Evolutionary conservation across 30 jellyfish, hydroid and myxozoan species (phyloP), one percentile per base, ranked within the genome.

Genomic region (Clytia hemisphaerica): DNA sequence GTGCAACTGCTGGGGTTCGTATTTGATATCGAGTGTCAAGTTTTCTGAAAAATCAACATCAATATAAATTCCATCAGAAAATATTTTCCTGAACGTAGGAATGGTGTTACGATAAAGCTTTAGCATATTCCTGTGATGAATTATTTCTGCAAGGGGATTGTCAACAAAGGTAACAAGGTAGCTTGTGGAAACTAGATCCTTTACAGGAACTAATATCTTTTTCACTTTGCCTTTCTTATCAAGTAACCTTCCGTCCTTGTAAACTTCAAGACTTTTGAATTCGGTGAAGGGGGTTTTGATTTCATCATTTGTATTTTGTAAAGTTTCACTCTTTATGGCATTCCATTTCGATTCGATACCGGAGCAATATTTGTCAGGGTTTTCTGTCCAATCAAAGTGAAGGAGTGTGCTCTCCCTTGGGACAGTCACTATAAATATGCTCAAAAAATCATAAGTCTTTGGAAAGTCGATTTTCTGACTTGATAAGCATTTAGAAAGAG

Each of bases 21-120:
- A 50, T 33, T 50, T 50, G 64, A 50, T 50, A 33, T 33, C 64
- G 64, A 50, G 19, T 28, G 64, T 50, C 19, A 50, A 33, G 64
- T 50, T 50, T 50, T 50, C 64, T 50, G 64, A 18, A 50, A 50
- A 50, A 50, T 50, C 64, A 50, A 50, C 64, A 50, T 50, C 64
- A 28, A 50, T 50, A 33, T 50, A 50, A 28, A 50, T 33, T n/a
- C 64, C 19, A n/a, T n/a, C n/a, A 50, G 64, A 50, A 33, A 50
- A 50, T 7, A 50, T n/a, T 50, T 50, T 33, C 64, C 19, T 28
- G 64, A 50, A 50, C 25, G 26, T 50, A 33, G 32, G 19, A 28
- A n/a, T 50, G 64, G 26, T n/a, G 26, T 50, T 50, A n/a, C 64
- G 64, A 33, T 50, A 50, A 28, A 50, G 26, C 6, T 33, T 28